Evolutionary conservation across 2,113 vertebrate species (phyloP), one percentile per base, ranked within the genome.

Genomic region (Megaptera novaeangliae): DNA sequence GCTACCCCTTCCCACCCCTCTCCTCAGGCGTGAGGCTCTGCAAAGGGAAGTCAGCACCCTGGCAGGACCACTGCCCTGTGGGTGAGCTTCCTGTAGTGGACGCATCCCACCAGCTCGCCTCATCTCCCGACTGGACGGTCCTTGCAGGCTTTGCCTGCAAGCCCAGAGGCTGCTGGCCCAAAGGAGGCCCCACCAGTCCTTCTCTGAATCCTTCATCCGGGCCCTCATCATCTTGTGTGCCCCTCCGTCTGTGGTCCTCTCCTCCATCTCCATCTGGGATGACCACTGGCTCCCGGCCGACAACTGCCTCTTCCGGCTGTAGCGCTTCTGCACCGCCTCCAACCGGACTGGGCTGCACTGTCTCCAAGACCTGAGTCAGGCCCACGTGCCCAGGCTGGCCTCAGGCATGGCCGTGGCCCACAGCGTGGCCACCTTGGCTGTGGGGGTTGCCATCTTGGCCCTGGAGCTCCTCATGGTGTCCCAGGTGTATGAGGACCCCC

Each of bases 401-500:
- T 5, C 98, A 21, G 98, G 98, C 8, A 84, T 98, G 86, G 97
- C 98, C 74, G 94, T 99, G 80, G 98, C 98, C 20, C 98, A 99
- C 36, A 99, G 97, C 2, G 36, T 98, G 81, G 97, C 98, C 2
- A 95, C 98, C 44, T 95, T 99, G 82, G 99, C 99, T 0, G 99
- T 99, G 6, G 99, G 99, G 41, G 97, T 98, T 0, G 99, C 99
- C 17, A 98, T 99, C 44, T 99, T 99, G 23, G 99, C 99, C 34
- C 84, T 99, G 98, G 99, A 99, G 98, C 96, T 99, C 94, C 98
- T 99, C 72, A 99, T 99, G 95, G 98, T 99, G 69, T 99, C 99
- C 29, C 99, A 99, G 71, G 98, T 99, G 98, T 0, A 36, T 36
- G 98, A 99, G 15, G 99, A 99, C 0, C 78, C 68, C 77, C 94